Evolutionary conservation across 2,113 vertebrate genomes (phyloP).

Genomic region (Sialia sialis): DNA sequence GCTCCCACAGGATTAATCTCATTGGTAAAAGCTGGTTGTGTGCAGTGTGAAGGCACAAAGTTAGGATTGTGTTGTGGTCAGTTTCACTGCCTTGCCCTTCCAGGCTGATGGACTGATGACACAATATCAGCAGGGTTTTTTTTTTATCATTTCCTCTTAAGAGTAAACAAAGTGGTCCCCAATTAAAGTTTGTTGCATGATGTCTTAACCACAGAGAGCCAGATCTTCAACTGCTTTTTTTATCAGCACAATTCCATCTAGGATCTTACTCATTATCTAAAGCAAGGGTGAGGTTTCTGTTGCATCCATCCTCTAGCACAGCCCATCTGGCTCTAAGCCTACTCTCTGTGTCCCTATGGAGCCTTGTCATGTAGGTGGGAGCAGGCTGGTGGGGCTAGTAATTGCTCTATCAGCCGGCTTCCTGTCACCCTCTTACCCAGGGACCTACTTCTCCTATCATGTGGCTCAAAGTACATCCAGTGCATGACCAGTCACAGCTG

Average conservation of each 20-base stretch:
- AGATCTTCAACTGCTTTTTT: background rate
- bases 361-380: background rate
- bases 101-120: background rate
- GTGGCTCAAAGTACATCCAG: background rate
- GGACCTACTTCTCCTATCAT: background rate
- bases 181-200: background rate
- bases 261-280: background rate
- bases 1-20: background rate
- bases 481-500: background rate
- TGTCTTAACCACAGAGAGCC: background rate
- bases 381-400: background rate
- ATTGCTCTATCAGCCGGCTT: background rate
- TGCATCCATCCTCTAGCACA: background rate
- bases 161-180: background rate
- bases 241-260: slow-evolving; percentile 26
- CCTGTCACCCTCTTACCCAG: background rate
- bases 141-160: background rate
- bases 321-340: background rate
- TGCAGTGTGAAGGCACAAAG: background rate
- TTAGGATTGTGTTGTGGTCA: background rate
- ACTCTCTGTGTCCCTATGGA: background rate
- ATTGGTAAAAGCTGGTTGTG: background rate
- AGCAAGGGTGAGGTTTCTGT: slow-evolving; percentile 34
- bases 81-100: background rate
- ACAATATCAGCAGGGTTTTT: background rate